Percentiles rank a stretch among this genome's conserved stretches.
phyloP scores from a whole-genome alignment of 2,888 invertebrate species.

The Caenorhabditis becei region DNA sequence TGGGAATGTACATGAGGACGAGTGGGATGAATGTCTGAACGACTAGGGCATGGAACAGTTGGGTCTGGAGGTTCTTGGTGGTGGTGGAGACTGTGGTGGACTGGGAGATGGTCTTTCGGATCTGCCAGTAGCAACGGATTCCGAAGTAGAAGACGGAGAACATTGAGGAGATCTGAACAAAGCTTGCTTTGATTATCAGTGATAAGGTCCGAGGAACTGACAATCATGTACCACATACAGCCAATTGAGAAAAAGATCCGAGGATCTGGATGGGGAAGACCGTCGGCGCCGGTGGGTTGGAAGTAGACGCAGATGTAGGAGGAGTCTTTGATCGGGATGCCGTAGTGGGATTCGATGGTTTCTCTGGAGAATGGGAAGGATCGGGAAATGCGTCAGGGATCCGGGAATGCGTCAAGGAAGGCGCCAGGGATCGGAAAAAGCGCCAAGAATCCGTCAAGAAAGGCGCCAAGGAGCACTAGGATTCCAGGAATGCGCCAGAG shows the following conservation, averaged over 20 bases:
- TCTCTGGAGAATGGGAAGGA: no score
- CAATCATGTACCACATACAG: conserved; percentile 57
- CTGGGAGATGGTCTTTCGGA: conserved; percentile 14
- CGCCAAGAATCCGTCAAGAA: no score
- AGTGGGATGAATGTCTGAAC: conserved; percentile 49
- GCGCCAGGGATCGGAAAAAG: neutral
- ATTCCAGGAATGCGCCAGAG: no score
- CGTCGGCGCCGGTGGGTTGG: conserved; percentile 47
- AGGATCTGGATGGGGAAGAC: conserved; percentile 46
- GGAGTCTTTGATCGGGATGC: conserved; percentile 33
- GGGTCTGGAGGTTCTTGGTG: conserved; percentile 36
- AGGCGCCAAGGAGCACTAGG: no score
- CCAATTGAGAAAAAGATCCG: conserved; percentile 50
- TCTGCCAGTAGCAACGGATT: conserved; percentile 36
- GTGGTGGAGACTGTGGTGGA: conserved; percentile 12
- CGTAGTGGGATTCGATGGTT: conserved; percentile 27
- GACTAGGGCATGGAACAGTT: conserved; percentile 49
- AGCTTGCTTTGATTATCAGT: neutral
- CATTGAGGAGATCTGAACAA: conserved; percentile 43
- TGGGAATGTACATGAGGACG: conserved; percentile 54
- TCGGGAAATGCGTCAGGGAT: no score
- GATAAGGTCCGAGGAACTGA: conserved; percentile 1
- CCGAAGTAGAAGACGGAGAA: conserved; percentile 54
- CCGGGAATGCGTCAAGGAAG: no score
- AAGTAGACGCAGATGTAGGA: conserved; percentile 54